phyloP scores from a whole-genome alignment of 2,888 invertebrate species.

The Baccha elongata region DNA sequence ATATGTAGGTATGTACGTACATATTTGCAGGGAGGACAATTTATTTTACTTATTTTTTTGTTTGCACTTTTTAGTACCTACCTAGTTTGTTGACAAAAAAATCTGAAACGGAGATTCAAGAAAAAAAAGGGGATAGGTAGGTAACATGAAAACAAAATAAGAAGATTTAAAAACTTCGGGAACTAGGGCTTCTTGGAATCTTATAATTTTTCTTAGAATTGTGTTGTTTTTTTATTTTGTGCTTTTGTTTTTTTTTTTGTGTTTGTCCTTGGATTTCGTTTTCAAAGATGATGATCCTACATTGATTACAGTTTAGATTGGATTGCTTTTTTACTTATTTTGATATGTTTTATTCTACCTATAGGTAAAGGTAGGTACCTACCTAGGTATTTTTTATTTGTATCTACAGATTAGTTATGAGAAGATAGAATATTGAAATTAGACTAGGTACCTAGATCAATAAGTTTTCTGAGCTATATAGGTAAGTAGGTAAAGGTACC shows the following conservation, averaged over 20 bases:
- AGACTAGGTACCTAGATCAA: too few relatives aligned
- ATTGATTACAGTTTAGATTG: slow-evolving; percentile 37
- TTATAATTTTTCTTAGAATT: slow-evolving; percentile 56
- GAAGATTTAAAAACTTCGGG: slow-evolving; percentile 49
- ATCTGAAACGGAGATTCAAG: slow-evolving; percentile 37
- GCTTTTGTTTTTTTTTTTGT: slow-evolving; percentile 5
- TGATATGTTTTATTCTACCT: slow-evolving; percentile 15
- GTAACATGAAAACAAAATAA: slow-evolving; percentile 18
- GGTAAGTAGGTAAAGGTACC: too few relatives aligned
- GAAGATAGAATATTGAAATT: too few relatives aligned
- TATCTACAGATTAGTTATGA: too few relatives aligned
- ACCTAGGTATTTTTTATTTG: too few relatives aligned
- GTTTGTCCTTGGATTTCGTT: slow-evolving; percentile 49
- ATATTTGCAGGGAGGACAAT: slow-evolving; percentile 15
- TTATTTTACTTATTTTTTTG: slow-evolving; percentile 40
- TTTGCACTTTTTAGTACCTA: slow-evolving; percentile 38
- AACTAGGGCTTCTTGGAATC: slow-evolving; percentile 68
- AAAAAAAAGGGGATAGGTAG: slow-evolving; percentile 22
- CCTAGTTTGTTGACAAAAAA: slow-evolving; percentile 8
- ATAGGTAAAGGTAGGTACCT: not conserved
- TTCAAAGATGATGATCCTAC: slow-evolving; percentile 50
- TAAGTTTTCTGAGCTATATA: too few relatives aligned
- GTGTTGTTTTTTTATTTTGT: slow-evolving; percentile 8
- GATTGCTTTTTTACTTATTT: not conserved
- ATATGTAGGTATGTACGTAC: not conserved